phyloP scores from a whole-genome alignment of 2,113 vertebrate genomes.

The Anthoscopus minutus region DNA sequence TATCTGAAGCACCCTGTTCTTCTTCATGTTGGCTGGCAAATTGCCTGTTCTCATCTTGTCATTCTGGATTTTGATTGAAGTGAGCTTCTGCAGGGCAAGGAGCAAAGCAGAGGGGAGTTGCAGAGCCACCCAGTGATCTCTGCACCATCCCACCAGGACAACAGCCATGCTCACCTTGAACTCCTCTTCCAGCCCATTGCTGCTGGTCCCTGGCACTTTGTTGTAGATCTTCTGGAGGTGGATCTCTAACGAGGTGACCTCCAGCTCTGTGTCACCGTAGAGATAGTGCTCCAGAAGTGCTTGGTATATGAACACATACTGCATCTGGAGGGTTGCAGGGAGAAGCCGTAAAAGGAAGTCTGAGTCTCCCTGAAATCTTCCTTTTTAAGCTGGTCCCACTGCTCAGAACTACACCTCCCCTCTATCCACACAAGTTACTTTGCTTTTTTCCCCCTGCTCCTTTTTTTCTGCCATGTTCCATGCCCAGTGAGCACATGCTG shows the following conservation, averaged over 20 bases:
- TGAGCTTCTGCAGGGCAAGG: constrained; percentile 82
- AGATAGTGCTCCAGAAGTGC: constrained; percentile 96
- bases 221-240: constrained; percentile 95
- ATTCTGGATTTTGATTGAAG: constrained; percentile 98
- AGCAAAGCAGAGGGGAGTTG: background rate
- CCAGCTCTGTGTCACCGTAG: constrained; percentile 96
- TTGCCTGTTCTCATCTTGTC: constrained; percentile 99
- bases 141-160: background rate
- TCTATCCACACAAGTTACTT: background rate
- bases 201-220: constrained; percentile 87
- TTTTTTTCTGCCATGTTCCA: background rate
- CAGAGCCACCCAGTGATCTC: background rate
- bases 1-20: constrained; percentile 97
- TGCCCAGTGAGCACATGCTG: fast-evolving
- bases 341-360: background rate
- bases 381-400: constrained; percentile 4
- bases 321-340: constrained; percentile 80
- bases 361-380: background rate
- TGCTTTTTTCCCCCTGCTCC: background rate
- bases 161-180: constrained; percentile 82
- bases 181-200: constrained; percentile 92
- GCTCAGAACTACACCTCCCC: background rate
- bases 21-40: constrained; percentile 98
- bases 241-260: constrained; percentile 94
- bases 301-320: constrained; percentile 99